Percentiles rank a stretch among this genome's conserved stretches.
Evolutionary conservation across 92 coral and sea anemone genomes (phyloP).

Genomic region (Bergia sp.): DNA sequence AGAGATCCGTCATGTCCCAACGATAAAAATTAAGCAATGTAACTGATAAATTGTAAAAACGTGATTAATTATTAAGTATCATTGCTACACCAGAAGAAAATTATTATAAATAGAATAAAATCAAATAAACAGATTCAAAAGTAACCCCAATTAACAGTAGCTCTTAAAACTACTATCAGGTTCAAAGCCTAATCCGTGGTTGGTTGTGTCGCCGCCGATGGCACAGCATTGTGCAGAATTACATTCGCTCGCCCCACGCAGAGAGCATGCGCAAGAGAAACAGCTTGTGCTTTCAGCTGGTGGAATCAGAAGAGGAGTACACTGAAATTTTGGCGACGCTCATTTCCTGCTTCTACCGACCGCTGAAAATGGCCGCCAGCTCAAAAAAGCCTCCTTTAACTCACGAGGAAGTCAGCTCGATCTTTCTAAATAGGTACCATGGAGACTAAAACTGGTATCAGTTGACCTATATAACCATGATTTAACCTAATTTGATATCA

Average conservation of each 20-base stretch:
- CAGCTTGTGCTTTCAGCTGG: constrained; percentile 86
- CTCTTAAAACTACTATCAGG: constrained; percentile 58
- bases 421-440: constrained; percentile 93
- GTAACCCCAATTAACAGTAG: background rate
- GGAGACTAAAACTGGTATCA: constrained; percentile 18
- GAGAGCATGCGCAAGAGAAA: constrained; percentile 98
- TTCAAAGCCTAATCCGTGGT: constrained; percentile 95
- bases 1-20: too few relatives aligned
- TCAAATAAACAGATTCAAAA: background rate
- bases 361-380: constrained; percentile 99
- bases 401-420: constrained; percentile 97
- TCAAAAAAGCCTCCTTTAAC: constrained; percentile 90
- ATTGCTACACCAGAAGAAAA: too few relatives aligned
- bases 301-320: constrained; percentile 90
- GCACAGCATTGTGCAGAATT: constrained; percentile 94
- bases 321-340: constrained; percentile 84
- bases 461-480: background rate
- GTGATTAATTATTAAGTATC: too few relatives aligned
- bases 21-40: too few relatives aligned
- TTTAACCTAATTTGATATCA: background rate
- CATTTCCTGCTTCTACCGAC: constrained; percentile 91
- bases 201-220: constrained; percentile 99
- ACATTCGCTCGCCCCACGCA: constrained; percentile 99
- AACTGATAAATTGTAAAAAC: too few relatives aligned
- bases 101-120: too few relatives aligned